A percentile compares a stretch with the other conserved stretches of the same genome.
These are phyloP conservation scores for Sebastes variabilis DNA, from an alignment of 2,797 vertebrate genomes.

Conservation along the genomic window DNA sequence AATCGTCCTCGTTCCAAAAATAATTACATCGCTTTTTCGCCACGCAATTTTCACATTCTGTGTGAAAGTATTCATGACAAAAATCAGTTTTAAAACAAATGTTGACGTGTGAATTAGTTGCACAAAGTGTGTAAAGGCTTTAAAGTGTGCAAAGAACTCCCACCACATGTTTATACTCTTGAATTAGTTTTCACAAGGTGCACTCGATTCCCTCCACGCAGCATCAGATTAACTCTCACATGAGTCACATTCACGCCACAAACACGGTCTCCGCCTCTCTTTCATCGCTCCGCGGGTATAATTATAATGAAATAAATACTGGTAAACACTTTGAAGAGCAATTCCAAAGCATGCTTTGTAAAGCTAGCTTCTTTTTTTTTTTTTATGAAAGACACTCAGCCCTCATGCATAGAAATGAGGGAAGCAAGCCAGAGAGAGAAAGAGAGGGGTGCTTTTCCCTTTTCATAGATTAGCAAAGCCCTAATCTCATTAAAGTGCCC, in stretches of 20 bases:
- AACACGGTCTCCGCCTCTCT: conserved; percentile 43
- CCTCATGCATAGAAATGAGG: conserved; percentile 73
- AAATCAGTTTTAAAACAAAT: accelerated
- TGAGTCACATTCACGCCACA: conserved; percentile 48
- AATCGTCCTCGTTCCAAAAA: too few species aligned
- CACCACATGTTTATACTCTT: conserved; percentile 21
- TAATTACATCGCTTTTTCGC: too few species aligned
- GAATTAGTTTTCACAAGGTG: conserved; percentile 22
- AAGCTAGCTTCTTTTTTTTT: conserved; percentile 63
- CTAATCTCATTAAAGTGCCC: conserved; percentile 87
- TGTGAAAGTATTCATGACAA: too few species aligned
- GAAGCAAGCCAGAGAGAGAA: conserved; percentile 51
- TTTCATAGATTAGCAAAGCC: conserved; percentile 81
- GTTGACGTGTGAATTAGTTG: accelerated
- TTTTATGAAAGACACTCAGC: conserved; percentile 56
- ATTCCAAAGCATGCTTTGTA: conserved; percentile 72
- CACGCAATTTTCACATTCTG: accelerated
- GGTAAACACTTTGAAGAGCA: conserved; percentile 75
- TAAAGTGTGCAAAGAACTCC: too few species aligned
- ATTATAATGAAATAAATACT: conserved; percentile 79
- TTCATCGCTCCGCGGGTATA: conserved; percentile 43
- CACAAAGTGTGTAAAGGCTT: too few species aligned
- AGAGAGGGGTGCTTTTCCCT: conserved; percentile 68
- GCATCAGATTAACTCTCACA: conserved; percentile 45
- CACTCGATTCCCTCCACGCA: conserved; percentile 16